Conservation (phyloP, 2,113 vertebrate species). For the Brienomyrus brachyistius region DNA sequence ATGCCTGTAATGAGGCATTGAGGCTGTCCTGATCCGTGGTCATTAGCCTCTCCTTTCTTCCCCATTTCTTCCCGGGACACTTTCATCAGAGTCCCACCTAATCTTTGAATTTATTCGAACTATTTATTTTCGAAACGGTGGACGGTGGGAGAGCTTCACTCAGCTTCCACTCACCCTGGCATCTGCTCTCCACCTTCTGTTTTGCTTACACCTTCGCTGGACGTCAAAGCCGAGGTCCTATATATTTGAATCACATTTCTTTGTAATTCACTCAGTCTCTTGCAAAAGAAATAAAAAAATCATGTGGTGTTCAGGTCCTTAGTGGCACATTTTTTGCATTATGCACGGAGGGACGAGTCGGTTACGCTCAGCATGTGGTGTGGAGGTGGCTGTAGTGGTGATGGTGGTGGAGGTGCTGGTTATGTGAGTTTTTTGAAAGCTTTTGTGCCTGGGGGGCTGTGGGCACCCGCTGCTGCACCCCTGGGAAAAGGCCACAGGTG, state of each 20-base stretch:
- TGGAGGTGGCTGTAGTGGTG: slow-evolving; percentile 26
- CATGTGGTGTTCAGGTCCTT: slow-evolving; percentile 37
- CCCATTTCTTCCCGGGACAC: slow-evolving; percentile 25
- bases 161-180: not conserved
- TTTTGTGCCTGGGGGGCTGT: slow-evolving; percentile 56
- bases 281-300: slow-evolving; percentile 10
- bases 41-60: slow-evolving; percentile 41
- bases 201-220: not conserved
- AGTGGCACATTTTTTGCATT: slow-evolving; percentile 21
- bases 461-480: slow-evolving; percentile 62
- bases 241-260: not conserved
- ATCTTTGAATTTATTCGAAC: slow-evolving; percentile 36
- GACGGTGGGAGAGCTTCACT: not conserved
- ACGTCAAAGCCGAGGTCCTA: not conserved
- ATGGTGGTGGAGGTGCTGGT: slow-evolving; percentile 15
- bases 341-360: slow-evolving; percentile 22
- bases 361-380: slow-evolving; percentile 30
- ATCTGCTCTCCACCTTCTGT: not conserved
- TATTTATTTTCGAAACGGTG: slow-evolving; percentile 5
- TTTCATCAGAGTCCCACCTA: slow-evolving; percentile 33
- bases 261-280: not conserved
- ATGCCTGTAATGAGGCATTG: slow-evolving; percentile 69
- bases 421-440: slow-evolving; percentile 17
- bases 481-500: slow-evolving; percentile 89
- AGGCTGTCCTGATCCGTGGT: slow-evolving; percentile 29